Conservation (phyloP, 2,888 invertebrate species). For the Julus scanicus region DNA sequence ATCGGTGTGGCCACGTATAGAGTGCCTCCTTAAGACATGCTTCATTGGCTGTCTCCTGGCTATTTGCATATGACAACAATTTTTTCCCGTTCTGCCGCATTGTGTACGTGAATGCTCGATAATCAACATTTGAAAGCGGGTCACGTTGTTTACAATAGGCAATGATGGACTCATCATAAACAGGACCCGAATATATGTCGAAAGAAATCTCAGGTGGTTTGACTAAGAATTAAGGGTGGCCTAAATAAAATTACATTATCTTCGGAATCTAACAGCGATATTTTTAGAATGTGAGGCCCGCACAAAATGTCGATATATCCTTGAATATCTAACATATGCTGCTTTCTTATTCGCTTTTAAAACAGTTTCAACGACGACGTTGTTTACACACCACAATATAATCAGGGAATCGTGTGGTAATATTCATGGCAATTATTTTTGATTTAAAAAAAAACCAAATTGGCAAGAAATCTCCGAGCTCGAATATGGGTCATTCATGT, state of each 20-base stretch:
- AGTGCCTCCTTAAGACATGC: neutral
- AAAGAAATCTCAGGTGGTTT: slow-evolving; percentile 36
- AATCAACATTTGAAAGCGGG: slow-evolving; percentile 11
- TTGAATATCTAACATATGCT: neutral
- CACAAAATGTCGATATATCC: slow-evolving; percentile 7
- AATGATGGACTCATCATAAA: slow-evolving; percentile 27
- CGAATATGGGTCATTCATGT: neutral
- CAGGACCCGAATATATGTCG: slow-evolving; percentile 2
- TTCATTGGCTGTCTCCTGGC: neutral
- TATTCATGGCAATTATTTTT: neutral
- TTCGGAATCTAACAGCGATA: slow-evolving; percentile 13
- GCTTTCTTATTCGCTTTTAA: neutral
- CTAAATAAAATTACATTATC: slow-evolving; percentile 27
- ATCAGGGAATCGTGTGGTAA: slow-evolving; percentile 2
- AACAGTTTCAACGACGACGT: neutral
- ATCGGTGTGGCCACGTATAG: neutral
- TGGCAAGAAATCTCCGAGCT: neutral
- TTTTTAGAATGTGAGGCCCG: neutral
- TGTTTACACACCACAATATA: neutral
- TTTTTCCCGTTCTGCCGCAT: neutral
- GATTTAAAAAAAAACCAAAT: neutral
- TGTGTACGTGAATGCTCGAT: neutral
- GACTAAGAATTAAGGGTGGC: slow-evolving; percentile 5
- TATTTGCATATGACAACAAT: slow-evolving; percentile 37
- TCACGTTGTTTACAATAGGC: slow-evolving; percentile 39